Evolutionary conservation across 2,888 invertebrate genomes (phyloP).

Genomic region (Charanyca ferruginea): DNA sequence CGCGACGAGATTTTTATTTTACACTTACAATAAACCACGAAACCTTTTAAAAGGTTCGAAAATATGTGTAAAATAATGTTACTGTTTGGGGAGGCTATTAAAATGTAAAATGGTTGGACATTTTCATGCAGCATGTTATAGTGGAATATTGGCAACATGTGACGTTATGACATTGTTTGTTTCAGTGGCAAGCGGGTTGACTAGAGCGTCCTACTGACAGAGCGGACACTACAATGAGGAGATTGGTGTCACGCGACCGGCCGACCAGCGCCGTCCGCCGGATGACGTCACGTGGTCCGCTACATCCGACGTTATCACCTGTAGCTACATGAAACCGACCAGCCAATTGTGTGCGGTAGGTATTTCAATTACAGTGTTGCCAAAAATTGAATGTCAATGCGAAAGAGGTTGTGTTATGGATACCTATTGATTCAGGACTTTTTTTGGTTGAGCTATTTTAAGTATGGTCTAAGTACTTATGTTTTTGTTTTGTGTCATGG

Average conservation of each 20-base stretch:
- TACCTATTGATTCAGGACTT: slow-evolving; percentile 9
- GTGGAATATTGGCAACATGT: slow-evolving; percentile 53
- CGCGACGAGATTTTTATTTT: slow-evolving; percentile 25
- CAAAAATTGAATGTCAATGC: slow-evolving; percentile 36
- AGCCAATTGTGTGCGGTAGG: slow-evolving; percentile 49
- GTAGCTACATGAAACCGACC: slow-evolving; percentile 61
- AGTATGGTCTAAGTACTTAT: background rate
- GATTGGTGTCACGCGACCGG: slow-evolving; percentile 82
- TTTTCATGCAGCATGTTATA: slow-evolving; percentile 25
- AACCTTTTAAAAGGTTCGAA: slow-evolving; percentile 28
- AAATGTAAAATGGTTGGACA: slow-evolving; percentile 42
- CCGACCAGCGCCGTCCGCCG: slow-evolving; percentile 73
- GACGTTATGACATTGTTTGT: slow-evolving; percentile 60
- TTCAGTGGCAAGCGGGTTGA: slow-evolving; percentile 60
- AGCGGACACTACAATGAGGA: slow-evolving; percentile 72
- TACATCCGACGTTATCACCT: slow-evolving; percentile 82
- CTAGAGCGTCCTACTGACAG: slow-evolving; percentile 60
- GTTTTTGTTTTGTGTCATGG: background rate
- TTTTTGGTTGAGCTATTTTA: background rate
- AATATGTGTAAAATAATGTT: slow-evolving; percentile 23
- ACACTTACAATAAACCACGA: slow-evolving; percentile 25
- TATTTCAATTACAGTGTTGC: slow-evolving; percentile 54
- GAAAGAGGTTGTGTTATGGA: slow-evolving; percentile 27
- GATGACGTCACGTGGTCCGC: slow-evolving; percentile 82
- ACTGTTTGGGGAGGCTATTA: slow-evolving; percentile 31